phyloP scores from a whole-genome alignment of 2,797 vertebrate genomes.

The Melanogrammus aeglefinus region DNA sequence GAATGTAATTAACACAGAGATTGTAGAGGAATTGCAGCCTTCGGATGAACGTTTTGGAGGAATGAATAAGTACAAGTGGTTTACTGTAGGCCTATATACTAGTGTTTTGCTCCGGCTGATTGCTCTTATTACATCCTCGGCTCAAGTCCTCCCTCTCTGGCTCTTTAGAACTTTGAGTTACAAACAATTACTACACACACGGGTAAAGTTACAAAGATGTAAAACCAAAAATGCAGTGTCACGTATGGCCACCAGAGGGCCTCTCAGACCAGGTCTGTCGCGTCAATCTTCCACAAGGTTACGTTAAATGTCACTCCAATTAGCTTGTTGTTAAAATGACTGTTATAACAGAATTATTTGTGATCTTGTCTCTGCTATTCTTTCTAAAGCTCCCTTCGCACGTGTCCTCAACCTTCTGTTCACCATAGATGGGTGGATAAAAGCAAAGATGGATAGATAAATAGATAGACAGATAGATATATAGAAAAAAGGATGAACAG shows the following conservation, averaged over 20 bases:
- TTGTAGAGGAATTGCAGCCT: too few relatives aligned
- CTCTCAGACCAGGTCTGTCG: background rate
- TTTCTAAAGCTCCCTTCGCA: slow-evolving; percentile 75
- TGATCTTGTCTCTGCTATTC: slow-evolving; percentile 7
- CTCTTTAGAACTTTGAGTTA: too few relatives aligned
- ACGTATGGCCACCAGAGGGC: slow-evolving; percentile 54
- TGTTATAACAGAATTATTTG: background rate
- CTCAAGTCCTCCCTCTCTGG: too few relatives aligned
- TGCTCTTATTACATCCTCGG: too few relatives aligned
- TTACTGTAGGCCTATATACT: too few relatives aligned
- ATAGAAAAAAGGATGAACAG: background rate
- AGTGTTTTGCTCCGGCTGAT: too few relatives aligned
- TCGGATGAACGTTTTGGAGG: too few relatives aligned
- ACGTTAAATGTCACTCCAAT: slow-evolving; percentile 3
- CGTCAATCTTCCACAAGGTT: background rate
- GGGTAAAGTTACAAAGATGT: too few relatives aligned
- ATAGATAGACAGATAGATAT: slow-evolving; percentile 12
- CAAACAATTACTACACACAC: too few relatives aligned
- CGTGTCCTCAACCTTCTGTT: slow-evolving; percentile 76
- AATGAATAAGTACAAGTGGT: too few relatives aligned
- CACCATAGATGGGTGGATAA: background rate
- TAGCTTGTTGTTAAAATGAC: background rate
- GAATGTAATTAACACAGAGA: too few relatives aligned
- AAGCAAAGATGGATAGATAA: slow-evolving; percentile 9
- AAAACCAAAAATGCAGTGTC: slow-evolving; percentile 27